Evolutionary conservation across 2,888 invertebrate genomes (phyloP).

Genomic region (Hirtodrosophila confusa): DNA sequence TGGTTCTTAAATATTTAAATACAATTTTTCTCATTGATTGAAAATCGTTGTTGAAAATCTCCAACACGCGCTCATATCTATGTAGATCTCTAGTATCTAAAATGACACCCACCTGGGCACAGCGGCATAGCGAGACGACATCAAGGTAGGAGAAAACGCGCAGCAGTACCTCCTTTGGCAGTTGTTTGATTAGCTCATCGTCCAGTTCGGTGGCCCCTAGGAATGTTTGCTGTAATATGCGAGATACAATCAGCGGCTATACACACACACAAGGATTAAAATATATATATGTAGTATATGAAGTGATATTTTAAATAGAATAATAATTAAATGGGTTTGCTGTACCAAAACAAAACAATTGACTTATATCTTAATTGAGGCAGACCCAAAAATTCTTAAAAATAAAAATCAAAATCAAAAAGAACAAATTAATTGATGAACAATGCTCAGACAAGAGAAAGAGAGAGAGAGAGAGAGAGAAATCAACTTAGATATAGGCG

Average conservation of each 20-base stretch:
- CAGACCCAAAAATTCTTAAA: slow-evolving; percentile 22
- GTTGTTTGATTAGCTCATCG: slow-evolving; percentile 87
- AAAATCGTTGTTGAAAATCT: no score
- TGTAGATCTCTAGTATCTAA: not conserved
- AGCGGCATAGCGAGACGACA: slow-evolving; percentile 96
- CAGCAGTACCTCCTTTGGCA: slow-evolving; percentile 97
- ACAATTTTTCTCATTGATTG: no score
- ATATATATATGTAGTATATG: slow-evolving; percentile 10
- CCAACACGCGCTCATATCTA: no score
- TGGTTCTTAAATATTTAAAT: no score
- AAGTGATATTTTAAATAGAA: slow-evolving; percentile 38
- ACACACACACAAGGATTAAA: slow-evolving; percentile 1
- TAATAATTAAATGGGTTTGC: slow-evolving; percentile 30
- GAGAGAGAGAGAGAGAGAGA: slow-evolving; percentile 4
- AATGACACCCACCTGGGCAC: slow-evolving; percentile 90
- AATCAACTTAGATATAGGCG: slow-evolving; percentile 8
- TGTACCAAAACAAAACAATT: slow-evolving; percentile 58
- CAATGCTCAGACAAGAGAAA: slow-evolving; percentile 29
- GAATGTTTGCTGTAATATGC: slow-evolving; percentile 83
- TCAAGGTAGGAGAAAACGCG: slow-evolving; percentile 98
- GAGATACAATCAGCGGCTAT: slow-evolving; percentile 9
- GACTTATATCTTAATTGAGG: slow-evolving; percentile 44
- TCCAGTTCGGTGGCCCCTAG: slow-evolving; percentile 83
- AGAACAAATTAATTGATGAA: slow-evolving; percentile 69
- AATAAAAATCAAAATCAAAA: slow-evolving; percentile 12